Evolutionary conservation across 2,888 invertebrate species (phyloP).

Genomic region (Chorisops tibialis): DNA sequence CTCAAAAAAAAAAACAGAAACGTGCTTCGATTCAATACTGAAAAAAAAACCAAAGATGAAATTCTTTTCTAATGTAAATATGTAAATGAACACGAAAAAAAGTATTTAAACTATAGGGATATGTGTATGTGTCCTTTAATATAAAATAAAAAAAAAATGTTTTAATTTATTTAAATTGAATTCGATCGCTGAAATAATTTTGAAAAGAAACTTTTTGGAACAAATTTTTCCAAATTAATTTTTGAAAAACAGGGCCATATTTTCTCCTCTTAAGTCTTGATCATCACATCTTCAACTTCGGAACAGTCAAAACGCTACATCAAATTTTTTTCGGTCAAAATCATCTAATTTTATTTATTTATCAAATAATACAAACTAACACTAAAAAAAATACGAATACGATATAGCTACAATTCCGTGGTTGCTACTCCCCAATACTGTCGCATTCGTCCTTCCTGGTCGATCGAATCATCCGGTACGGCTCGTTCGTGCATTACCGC

Average conservation of each 20-base stretch:
- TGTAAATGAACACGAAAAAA: slow-evolving; percentile 20
- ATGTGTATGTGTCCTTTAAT: slow-evolving; percentile 22
- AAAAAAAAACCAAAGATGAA: background rate
- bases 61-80: slow-evolving; percentile 23
- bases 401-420: slow-evolving; percentile 66
- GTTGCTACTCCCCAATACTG: slow-evolving; percentile 90
- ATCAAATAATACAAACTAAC: background rate
- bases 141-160: slow-evolving; percentile 5
- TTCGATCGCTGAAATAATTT: too few species aligned
- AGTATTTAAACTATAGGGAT: slow-evolving; percentile 16
- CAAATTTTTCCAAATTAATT: too few species aligned
- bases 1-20: background rate
- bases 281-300: too few species aligned
- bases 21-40: background rate
- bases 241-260: too few species aligned
- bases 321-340: too few species aligned
- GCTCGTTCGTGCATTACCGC: slow-evolving; percentile 76
- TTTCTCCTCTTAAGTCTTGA: too few species aligned
- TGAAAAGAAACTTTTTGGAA: too few species aligned
- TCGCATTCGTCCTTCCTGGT: slow-evolving; percentile 79
- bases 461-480: slow-evolving; percentile 64
- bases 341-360: background rate
- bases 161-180: background rate
- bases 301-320: too few species aligned
- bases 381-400: background rate